Base-by-base conservation (phyloP, 92 coral and sea anemone genomes). In the Parazoanthus swiftii region DNA sequence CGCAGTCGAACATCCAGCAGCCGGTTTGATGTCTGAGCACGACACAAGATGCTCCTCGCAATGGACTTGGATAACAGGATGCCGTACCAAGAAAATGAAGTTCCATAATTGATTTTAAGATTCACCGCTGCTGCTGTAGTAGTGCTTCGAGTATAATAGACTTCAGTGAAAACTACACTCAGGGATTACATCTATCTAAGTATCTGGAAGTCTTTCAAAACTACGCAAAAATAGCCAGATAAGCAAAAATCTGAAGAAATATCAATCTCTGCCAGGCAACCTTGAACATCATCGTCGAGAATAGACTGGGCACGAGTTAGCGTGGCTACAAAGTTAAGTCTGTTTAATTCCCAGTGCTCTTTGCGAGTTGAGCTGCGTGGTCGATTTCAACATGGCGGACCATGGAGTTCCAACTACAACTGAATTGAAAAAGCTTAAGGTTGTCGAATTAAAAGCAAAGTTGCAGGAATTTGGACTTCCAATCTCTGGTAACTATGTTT, bases 1-100 rank as follows among this genome's bases (percentile, higher is more conserved):
- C 99, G 65, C 99, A 97, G 86, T 97, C 99, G 80, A 97, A 97
- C 99, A 97, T 97, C 99, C 99, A 97, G 48, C 97, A 95, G 1
- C 96, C 94, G 29, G 81, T 90, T 25, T 92, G 89, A 38, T 93
- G 95, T 58, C 97, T 90, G 26, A 97, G 88, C 16, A 97, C 91
- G 74, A 90, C 80, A 48, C 99, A 95, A 43, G 98, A 95, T 9
- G 98, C 98, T 21, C 98, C 99, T 43, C 98, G 93, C 38, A 84
- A 39, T 2, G 94, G 96, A 36, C 97, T 86, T 2, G 99, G 99
- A 85, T 95, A 86, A 63, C 94, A 92, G 16, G 99, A 93, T n/a
- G 97, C 99, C 20, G 99, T 97, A 2, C 99, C 99, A 7, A 97
- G 86, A 80, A 97, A 93, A 71, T 95, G 98, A 15, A 97, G 85